These are phyloP conservation scores for pig (Sus scrofa) DNA, from an alignment of 2,113 vertebrate species.

Conservation along the genomic window T2T-Sscrofa CM000830.6:17249501-17250000, in stretches of 20 bases:
- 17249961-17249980: not conserved
- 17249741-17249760: not conserved
- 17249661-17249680: not conserved
- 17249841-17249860: constrained; percentile 61
- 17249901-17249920: not conserved
- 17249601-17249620: not conserved
- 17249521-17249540: not conserved
- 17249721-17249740: not conserved
- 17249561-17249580: not conserved
- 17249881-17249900: not conserved
- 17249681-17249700: not conserved
- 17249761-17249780: constrained; percentile 18
- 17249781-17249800: constrained; percentile 21
- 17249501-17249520: not conserved
- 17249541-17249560: not conserved
- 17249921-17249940: not conserved
- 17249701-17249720: not conserved
- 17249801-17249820: not conserved
- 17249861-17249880: not conserved
- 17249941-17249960: not conserved
- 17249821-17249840: constrained; percentile 1
- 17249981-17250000: not conserved
- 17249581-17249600: not conserved
- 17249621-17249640: not conserved
- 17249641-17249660: not conserved